phyloP scores from a whole-genome alignment of 2,888 invertebrate genomes.

The Epistrophella euchroma region DNA sequence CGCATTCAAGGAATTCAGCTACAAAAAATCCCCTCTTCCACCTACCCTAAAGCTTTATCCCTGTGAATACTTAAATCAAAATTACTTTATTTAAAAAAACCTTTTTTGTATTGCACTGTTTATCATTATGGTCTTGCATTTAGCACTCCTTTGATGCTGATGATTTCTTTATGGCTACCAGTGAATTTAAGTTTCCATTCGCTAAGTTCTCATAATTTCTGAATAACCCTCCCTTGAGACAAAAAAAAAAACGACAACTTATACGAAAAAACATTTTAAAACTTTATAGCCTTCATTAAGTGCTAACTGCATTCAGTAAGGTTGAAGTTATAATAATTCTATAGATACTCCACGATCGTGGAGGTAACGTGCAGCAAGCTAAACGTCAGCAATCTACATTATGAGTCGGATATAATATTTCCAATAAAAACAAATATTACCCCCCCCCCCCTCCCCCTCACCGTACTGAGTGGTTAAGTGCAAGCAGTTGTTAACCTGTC shows the following conservation, averaged over 20 bases:
- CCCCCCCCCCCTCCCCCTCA: background rate
- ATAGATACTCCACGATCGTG: conserved; percentile 37
- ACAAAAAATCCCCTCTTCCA: background rate
- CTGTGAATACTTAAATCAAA: conserved; percentile 13
- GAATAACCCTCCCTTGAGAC: conserved; percentile 19
- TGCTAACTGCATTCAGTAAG: conserved; percentile 60
- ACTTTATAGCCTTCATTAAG: conserved; percentile 69
- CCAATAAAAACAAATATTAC: conserved; percentile 45
- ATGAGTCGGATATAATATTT: conserved; percentile 59
- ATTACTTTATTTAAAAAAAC: conserved; percentile 34
- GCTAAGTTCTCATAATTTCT: conserved; percentile 35
- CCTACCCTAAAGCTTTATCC: background rate
- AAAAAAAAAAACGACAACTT: background rate
- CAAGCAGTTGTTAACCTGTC: conserved; percentile 75
- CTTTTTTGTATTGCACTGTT: conserved; percentile 24
- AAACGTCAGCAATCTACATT: conserved; percentile 55
- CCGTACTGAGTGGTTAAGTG: conserved; percentile 69
- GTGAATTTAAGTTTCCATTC: conserved; percentile 36
- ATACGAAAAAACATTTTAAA: conserved; percentile 3
- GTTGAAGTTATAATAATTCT: conserved; percentile 61
- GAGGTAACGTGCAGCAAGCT: conserved; percentile 29
- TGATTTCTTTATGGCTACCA: conserved; percentile 44
- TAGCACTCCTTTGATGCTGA: conserved; percentile 41
- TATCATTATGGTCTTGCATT: conserved; percentile 47
- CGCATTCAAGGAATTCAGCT: background rate